phyloP scores from a whole-genome alignment of 2,888 invertebrate species.

The Ophion costatus region DNA sequence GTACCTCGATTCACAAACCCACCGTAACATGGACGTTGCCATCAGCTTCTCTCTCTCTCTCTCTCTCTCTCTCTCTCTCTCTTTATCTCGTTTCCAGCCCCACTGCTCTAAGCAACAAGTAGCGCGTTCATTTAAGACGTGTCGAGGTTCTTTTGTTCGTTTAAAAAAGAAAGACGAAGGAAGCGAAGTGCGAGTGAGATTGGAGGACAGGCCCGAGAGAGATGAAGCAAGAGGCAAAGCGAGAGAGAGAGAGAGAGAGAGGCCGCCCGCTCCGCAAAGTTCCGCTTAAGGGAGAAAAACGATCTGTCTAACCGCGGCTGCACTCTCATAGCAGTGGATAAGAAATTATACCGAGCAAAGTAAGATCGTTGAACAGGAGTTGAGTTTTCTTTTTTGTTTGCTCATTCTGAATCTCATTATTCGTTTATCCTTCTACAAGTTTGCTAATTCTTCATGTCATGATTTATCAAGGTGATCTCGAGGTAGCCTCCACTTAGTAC shows the following conservation, averaged over 20 bases:
- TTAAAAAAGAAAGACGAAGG: constrained; percentile 73
- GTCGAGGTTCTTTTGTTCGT: constrained; percentile 83
- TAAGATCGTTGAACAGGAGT: constrained; percentile 52
- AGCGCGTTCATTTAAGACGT: constrained; percentile 84
- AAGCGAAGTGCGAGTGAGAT: constrained; percentile 44
- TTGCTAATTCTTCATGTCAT: neutral
- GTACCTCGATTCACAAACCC: constrained; percentile 54
- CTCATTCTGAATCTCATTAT: neutral
- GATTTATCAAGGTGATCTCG: constrained; percentile 16
- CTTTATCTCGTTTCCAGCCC: constrained; percentile 67
- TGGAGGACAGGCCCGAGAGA: constrained; percentile 34
- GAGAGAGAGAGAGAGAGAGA: constrained; percentile 23
- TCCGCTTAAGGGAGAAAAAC: constrained; percentile 78
- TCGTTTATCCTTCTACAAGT: constrained; percentile 27
- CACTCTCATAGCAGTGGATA: constrained; percentile 36
- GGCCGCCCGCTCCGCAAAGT: constrained; percentile 74
- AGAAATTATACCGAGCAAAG: constrained; percentile 54
- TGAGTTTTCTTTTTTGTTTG: constrained; percentile 32
- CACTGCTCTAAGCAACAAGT: constrained; percentile 82
- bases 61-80: constrained; percentile 32
- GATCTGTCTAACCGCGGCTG: constrained; percentile 63
- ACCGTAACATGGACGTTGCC: constrained; percentile 57
- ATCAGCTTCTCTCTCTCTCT: constrained; percentile 43
- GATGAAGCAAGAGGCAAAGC: constrained; percentile 37
- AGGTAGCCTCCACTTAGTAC: neutral